Conservation (phyloP, 2,113 vertebrate genomes). For the Castor canadensis region DNA sequence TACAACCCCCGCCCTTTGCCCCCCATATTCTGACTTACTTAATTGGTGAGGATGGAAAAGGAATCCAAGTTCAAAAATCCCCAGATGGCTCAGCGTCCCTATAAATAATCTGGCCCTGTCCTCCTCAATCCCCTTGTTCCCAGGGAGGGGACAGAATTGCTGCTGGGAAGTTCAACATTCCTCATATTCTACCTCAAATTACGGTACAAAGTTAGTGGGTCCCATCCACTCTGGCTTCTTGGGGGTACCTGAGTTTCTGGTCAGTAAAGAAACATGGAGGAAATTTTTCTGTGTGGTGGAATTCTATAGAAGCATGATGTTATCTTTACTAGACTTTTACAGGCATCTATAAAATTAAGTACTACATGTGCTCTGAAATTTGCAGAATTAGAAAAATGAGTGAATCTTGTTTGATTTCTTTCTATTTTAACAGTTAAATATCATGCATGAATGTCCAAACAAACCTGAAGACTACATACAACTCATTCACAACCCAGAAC, state of each 20-base stretch:
- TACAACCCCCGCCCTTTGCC: too few species aligned
- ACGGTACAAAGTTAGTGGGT: accelerated
- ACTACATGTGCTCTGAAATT: too few species aligned
- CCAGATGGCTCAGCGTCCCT: not conserved
- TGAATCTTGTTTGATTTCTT: too few species aligned
- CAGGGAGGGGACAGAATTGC: accelerated
- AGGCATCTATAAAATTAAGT: too few species aligned
- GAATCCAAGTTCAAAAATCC: not conserved
- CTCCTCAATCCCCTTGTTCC: too few species aligned
- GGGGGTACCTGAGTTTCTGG: too few species aligned
- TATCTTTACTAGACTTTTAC: not conserved
- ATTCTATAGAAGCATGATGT: too few species aligned
- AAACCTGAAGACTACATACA: not conserved
- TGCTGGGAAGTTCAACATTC: accelerated
- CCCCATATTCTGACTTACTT: too few species aligned
- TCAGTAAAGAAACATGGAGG: accelerated
- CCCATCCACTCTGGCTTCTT: too few species aligned
- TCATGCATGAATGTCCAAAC: accelerated
- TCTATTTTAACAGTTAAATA: not conserved
- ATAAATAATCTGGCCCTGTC: not conserved
- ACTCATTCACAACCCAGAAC: not conserved
- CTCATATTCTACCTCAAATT: not conserved
- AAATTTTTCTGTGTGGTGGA: not conserved
- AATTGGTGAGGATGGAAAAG: accelerated
- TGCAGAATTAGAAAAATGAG: too few species aligned